phyloP scores from a whole-genome alignment of 1,140 invertebrate species.

The Penaeus indicus region DNA sequence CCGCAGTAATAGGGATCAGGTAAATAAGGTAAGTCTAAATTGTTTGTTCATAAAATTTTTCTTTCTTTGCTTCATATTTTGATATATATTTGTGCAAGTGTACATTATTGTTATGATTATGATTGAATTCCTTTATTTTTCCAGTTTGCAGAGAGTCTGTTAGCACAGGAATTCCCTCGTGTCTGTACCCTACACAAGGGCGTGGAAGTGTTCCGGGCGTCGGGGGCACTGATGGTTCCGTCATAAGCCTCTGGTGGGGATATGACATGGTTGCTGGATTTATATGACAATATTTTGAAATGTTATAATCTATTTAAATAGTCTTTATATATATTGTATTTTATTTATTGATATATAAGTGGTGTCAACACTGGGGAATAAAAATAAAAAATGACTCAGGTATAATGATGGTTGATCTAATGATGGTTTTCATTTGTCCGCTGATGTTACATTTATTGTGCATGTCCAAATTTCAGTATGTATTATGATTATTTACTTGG shows the following conservation, averaged over 20 bases:
- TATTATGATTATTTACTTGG: too few species aligned
- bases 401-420: too few species aligned
- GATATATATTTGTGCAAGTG: not conserved
- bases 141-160: constrained; percentile 74
- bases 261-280: too few species aligned
- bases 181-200: constrained; percentile 75
- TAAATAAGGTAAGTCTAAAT: constrained; percentile 77
- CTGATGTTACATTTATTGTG: too few species aligned
- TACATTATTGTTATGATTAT: not conserved
- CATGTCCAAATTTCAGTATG: too few species aligned
- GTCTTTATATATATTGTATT: too few species aligned
- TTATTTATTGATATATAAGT: too few species aligned
- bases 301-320: too few species aligned
- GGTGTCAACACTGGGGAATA: too few species aligned
- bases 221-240: constrained; percentile 61
- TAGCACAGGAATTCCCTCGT: constrained; percentile 71
- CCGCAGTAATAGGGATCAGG: constrained; percentile 79
- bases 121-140: constrained; percentile 59
- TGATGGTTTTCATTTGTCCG: too few species aligned
- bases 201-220: constrained; percentile 72
- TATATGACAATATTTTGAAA: too few species aligned
- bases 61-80: not conserved
- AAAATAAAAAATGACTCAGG: too few species aligned
- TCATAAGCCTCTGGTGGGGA: not conserved
- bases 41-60: not conserved